Conservation (phyloP, 2,797 vertebrate genomes). For the Falco concolor region DNA sequence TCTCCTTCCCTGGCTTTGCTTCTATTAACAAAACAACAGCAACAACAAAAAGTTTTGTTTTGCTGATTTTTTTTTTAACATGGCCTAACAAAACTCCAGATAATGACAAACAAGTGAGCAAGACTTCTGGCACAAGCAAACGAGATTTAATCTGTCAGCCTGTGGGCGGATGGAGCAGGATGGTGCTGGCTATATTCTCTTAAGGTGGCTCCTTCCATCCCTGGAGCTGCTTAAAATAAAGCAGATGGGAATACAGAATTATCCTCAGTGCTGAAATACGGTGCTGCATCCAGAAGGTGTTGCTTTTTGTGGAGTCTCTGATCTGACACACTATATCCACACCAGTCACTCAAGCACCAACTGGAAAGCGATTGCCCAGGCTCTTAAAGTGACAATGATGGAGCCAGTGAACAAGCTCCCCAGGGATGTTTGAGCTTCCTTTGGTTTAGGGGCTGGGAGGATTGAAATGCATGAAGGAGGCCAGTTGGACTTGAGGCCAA, state of each 20-base stretch:
- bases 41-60: not conserved
- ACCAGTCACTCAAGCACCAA: not conserved
- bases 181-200: conserved; percentile 18
- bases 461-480: not conserved
- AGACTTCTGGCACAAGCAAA: conserved; percentile 45
- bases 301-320: conserved; percentile 11
- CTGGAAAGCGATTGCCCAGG: not conserved
- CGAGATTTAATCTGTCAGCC: conserved; percentile 45
- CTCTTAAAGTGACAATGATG: not conserved
- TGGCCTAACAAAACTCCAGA: conserved; percentile 22
- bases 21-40: not conserved
- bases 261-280: not conserved
- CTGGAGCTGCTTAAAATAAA: conserved; percentile 41
- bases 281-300: not conserved
- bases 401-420: not conserved
- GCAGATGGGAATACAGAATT: conserved; percentile 43
- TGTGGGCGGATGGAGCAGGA: conserved; percentile 18
- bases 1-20: not conserved
- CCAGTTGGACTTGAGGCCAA: not conserved
- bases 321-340: not conserved
- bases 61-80: conserved; percentile 3
- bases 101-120: conserved; percentile 66
- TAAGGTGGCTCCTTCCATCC: conserved; percentile 54
- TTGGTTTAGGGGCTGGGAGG: not conserved
- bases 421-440: not conserved